Percentiles rank a stretch among this genome's conserved stretches.
Conservation (phyloP, 2,113 vertebrate species). For the Dendrocopos noguchii region DNA sequence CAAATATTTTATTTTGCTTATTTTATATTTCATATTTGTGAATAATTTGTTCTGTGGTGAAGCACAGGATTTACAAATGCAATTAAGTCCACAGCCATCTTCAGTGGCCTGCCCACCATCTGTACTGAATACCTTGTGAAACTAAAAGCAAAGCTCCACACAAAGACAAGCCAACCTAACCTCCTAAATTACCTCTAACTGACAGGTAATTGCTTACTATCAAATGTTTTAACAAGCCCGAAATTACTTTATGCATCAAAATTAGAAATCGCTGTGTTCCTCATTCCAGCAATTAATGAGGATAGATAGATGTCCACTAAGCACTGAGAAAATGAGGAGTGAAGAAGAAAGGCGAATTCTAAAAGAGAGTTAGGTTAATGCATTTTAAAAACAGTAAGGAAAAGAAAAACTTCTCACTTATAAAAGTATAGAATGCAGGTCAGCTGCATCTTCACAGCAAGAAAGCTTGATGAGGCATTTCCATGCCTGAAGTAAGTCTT, state of each 20-base stretch:
- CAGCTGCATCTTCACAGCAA: constrained; percentile 26
- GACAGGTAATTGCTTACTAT: constrained; percentile 33
- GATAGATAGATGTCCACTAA: neutral
- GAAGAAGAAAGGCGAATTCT: constrained; percentile 6
- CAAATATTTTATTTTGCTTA: neutral
- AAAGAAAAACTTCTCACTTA: neutral
- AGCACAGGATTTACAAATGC: neutral
- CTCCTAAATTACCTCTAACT: constrained; percentile 33
- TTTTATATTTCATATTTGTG: neutral
- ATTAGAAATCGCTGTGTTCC: neutral
- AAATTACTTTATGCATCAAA: constrained; percentile 44
- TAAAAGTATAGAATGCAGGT: neutral
- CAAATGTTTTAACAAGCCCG: constrained; percentile 14
- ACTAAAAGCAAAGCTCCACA: neutral
- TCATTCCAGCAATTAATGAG: constrained; percentile 1
- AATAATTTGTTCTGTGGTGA: neutral
- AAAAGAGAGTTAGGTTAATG: neutral
- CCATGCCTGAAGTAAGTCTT: constrained; percentile 40
- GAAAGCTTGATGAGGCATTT: constrained; percentile 38
- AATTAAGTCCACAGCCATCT: neutral
- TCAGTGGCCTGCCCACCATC: neutral
- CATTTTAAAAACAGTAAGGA: neutral
- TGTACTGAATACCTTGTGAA: neutral
- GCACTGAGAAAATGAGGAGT: neutral
- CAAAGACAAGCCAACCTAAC: neutral